Conservation (phyloP, 2,888 invertebrate genomes). For the Nephrotoma appendiculata region DNA sequence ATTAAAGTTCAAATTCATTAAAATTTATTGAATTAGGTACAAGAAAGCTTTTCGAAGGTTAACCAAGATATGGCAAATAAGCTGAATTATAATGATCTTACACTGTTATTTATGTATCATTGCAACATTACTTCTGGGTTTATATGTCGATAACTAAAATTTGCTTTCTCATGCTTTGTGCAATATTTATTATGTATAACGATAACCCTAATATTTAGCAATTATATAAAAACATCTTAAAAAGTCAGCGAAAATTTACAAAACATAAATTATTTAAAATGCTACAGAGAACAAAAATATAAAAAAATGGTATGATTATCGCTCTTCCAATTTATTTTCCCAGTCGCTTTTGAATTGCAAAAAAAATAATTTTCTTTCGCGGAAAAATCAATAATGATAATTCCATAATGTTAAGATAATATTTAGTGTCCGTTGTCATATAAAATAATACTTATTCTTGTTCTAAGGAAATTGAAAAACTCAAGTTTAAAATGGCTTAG, state of each 20-base stretch:
- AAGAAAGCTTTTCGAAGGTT: not conserved
- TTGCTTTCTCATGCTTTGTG: not conserved
- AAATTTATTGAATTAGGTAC: not conserved
- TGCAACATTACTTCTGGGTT: not conserved
- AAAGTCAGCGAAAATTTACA: not conserved
- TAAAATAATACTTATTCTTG: no score
- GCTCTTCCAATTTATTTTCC: not conserved
- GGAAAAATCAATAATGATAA: not conserved
- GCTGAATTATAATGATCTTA: not conserved
- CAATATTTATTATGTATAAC: not conserved
- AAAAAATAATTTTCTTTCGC: not conserved
- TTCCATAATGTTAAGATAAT: not conserved
- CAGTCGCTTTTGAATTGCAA: not conserved
- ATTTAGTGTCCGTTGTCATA: not conserved
- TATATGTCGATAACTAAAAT: not conserved
- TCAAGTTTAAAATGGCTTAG: no score
- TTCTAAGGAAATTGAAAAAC: no score
- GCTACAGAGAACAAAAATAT: not conserved
- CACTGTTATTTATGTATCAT: not conserved
- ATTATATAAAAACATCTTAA: not conserved
- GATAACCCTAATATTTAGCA: not conserved
- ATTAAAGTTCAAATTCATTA: not conserved
- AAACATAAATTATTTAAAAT: not conserved
- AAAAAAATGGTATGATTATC: not conserved
- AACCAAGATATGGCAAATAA: not conserved